Evolutionary conservation across 30 jellyfish, hydroid and myxozoan species (phyloP), one percentile per base, ranked within the genome.

Genomic region (Cassiopea andromeda): DNA sequence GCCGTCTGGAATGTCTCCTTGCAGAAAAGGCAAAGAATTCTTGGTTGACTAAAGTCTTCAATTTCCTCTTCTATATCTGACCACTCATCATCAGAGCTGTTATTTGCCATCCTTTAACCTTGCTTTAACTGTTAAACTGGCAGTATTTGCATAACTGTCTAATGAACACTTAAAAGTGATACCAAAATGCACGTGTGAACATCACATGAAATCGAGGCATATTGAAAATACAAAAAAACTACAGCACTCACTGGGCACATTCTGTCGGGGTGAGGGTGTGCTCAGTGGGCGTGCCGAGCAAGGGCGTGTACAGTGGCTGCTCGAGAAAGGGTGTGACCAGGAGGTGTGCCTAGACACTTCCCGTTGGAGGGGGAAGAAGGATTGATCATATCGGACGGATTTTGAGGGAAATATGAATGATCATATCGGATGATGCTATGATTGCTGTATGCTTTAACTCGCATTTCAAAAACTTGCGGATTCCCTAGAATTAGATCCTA

Each of bases 31-130:
- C 98, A 94, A 8, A 87, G 85, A 1, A 83, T 58, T 15, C 38
- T 60, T 17, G 61, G 58, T 27, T 69, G 82, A 12, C 49, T 83
- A 18, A 48, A 79, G 15, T 60, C 77, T 27, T 84, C 97, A 1
- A 46, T 49, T 73, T 90, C 97, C 44, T 87, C 38, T 27, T 27
- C 94, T 16, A 90, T 75, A 64, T 83, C 97, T 1, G 89, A 89
- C 92, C 95, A 79, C 5, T 89, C 98, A 57, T 60, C 92, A 44
- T 88, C 98, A 15, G 97, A 90, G 71, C 93, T 78, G 74, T 75
- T 78, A 54, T 57, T 66, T 48, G 67, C 94, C 94, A 76, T 87
- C 49, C 48, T 27, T 27, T 46, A 16, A 14, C 45, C 0, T 66
- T 10, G 12, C 64, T 3, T 3, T 10, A 54, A 54, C 64, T 54